Base-by-base conservation (phyloP, 2,797 vertebrate genomes). In the Eremophila alpestris region DNA sequence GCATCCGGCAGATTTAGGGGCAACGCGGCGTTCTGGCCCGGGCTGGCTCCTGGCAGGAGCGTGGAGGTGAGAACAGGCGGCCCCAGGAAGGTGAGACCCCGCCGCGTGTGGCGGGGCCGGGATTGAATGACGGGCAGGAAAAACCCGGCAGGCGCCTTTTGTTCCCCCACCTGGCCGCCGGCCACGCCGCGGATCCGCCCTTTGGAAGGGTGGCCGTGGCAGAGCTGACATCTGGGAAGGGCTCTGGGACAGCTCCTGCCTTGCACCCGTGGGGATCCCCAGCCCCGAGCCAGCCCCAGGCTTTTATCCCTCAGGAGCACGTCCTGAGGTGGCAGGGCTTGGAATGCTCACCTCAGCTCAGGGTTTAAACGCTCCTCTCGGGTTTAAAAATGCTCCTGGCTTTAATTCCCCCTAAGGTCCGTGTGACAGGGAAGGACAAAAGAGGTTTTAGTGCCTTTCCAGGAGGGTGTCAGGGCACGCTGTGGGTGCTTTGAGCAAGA, bases 131-230 rank as follows among this genome's bases (percentile, higher is more conserved):
- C 89, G 11, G 11, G 45, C 89, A 64, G 91, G 76, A 49, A 52
- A 89, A 86, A 70, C n/a, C 70, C 59, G 68, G 86, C 77, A 17
- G 83, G 76, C 36, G 51, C 70, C 86, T 87, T 96, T 83, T 94
- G 90, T 97, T 95, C 86, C 83, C 59, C 67, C 70, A 56, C 93
- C 95, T 96, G 95, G 96, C 94, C 60, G 29, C 58, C 7, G 4
- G 71, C 95, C 95, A 89, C 22, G 2, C 94, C 73, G 4, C 4
- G 36, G 82, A 65, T 73, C 89, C 70, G 93, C 69, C 91, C 84
- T 38, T 38, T 32, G 93, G 89, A 83, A 80, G 82, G 49, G 91
- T 49, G 82, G 85, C 89, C 10, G 8, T 2, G 30, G 70, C 19
- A 0, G 68, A 30, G 93, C 60, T 70, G 89, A 76, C 76, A 84